Percentiles rank a stretch among this genome's conserved stretches.
Evolutionary conservation across 2,113 vertebrate species (phyloP).

Genomic region (Irena cyanogastra): DNA sequence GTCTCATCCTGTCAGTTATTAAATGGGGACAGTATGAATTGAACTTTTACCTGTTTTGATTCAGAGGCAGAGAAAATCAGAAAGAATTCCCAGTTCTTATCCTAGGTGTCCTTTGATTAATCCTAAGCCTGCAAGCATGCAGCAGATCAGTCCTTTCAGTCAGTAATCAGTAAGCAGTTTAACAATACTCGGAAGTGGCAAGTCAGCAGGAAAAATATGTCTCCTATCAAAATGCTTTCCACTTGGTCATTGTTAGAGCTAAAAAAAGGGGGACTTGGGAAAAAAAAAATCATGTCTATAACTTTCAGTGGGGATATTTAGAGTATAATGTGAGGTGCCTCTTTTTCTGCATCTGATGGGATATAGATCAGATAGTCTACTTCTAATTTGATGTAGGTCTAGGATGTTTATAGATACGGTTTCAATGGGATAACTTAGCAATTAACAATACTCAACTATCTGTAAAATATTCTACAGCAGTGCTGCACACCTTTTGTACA

Average conservation of each 20-base stretch:
- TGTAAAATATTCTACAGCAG: not conserved
- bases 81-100: not conserved
- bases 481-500: not conserved
- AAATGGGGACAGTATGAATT: not conserved
- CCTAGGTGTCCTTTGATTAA: not conserved
- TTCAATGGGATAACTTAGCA: not conserved
- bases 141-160: not conserved
- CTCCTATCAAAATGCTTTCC: not conserved
- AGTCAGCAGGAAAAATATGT: not conserved
- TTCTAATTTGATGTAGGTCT: not conserved
- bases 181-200: not conserved
- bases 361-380: not conserved
- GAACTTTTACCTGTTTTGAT: not conserved
- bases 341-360: not conserved
- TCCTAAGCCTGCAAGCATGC: not conserved
- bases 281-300: not conserved
- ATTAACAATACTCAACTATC: not conserved
- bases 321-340: fast-evolving
- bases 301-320: not conserved
- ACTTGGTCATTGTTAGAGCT: not conserved
- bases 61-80: not conserved
- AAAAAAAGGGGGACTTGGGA: not conserved
- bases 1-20: not conserved
- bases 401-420: not conserved
- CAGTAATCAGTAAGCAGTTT: not conserved